Conservation (phyloP, 2,797 vertebrate species). For the Loris lydekkerianus region DNA sequence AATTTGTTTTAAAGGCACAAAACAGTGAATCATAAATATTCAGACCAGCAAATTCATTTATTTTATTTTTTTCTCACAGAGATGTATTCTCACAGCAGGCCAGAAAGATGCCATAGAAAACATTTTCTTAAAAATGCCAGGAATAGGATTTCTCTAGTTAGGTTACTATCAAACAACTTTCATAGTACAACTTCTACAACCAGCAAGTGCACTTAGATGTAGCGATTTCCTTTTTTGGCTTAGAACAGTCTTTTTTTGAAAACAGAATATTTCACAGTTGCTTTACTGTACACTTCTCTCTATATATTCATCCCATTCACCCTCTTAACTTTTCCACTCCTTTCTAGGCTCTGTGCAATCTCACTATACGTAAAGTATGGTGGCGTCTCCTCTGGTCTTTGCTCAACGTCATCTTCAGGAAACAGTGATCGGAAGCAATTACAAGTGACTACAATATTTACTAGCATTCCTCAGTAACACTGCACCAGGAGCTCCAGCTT, state of each 20-base stretch:
- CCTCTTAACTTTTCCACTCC: not conserved
- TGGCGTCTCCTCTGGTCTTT: fast-evolving
- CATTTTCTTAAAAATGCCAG: not conserved
- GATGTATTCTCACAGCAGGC: not conserved
- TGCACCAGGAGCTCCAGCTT: not conserved
- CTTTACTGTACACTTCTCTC: not conserved
- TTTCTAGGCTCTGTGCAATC: not conserved
- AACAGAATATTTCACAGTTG: not conserved
- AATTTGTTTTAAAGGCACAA: not conserved
- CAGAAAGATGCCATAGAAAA: not conserved
- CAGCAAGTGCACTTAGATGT: not conserved
- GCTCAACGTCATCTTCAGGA: not conserved
- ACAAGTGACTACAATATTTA: not conserved
- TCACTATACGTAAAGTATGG: not conserved
- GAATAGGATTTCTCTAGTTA: not conserved
- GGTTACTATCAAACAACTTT: not conserved
- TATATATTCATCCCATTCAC: not conserved
- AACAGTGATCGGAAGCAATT: not conserved
- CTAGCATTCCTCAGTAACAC: not conserved
- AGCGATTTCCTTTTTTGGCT: not conserved
- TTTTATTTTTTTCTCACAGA: not conserved
- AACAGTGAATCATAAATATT: not conserved
- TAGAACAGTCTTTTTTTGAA: not conserved
- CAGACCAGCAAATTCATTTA: not conserved
- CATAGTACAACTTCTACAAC: not conserved